Base-by-base conservation (phyloP, 2,888 invertebrate genomes). In the Callinectes sapidus region DNA sequence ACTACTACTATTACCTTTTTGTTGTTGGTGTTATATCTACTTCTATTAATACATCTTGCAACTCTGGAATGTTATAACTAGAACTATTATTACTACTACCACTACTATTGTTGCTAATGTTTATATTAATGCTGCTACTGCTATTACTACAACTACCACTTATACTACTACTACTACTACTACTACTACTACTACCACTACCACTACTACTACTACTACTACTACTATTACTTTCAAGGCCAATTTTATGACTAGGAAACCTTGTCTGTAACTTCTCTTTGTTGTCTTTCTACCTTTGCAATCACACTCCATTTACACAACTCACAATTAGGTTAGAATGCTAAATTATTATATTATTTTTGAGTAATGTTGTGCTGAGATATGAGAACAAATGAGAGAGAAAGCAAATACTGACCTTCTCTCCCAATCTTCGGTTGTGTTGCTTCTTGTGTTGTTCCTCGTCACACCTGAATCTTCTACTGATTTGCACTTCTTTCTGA, bases 401-500 rank as follows among this genome's bases (percentile, higher is more conserved):
- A 71, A 32, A 81, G 39, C 39, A 39, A 14, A 81, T 3, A 81
- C 81, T 81, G 14, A 81, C 81, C 81, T 81, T 18, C 81, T 81
- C 81, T 81, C 81, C 28, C 81, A 81, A 35, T 81, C 81, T 35
- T 81, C 81, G 16, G 10, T 81, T 18, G 71, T 71, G 71, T 28
- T 28, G 71, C 81, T 35, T 71, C 54, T 89, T 35, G 71, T 39
- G 89, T 39, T 16, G 42, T 10, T 89, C 71, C 39, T 66, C 39
- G 16, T 32, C 32, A 35, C 81, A 81, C 81, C 35, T 0, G 35
- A 32, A 0, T 10, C 55, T 14, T 89, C 89, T 5, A 66, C 66
- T 6, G 89, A 66, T 28, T 89, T 89, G 35, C n/a, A 71, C 71
- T 71, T 89, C 89, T 89, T 89, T 0, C 89, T 23, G 8, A 61